Evolutionary conservation across 2,113 vertebrate species (phyloP).

Genomic region (Nanger granti): DNA sequence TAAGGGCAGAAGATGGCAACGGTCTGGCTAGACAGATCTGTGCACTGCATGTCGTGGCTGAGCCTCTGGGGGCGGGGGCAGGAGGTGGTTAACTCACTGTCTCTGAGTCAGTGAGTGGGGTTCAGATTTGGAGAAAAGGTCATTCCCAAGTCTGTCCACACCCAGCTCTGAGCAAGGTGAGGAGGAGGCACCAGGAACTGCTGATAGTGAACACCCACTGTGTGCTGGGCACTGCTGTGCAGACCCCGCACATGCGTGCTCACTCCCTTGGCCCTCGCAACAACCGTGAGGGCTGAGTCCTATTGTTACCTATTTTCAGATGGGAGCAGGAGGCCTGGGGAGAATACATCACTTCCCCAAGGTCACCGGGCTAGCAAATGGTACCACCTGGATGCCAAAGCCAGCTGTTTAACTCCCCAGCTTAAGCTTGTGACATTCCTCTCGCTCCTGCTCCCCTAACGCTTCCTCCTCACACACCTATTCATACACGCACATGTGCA

Average conservation of each 20-base stretch:
- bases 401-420: neutral
- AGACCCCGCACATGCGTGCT: accelerated
- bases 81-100: neutral
- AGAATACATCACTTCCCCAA: neutral
- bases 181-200: neutral
- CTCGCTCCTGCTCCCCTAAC: neutral
- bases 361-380: neutral
- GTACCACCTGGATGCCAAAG: neutral
- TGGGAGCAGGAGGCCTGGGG: neutral
- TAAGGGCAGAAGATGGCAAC: neutral
- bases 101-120: conserved; percentile 44
- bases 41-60: neutral
- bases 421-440: neutral
- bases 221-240: neutral
- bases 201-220: neutral
- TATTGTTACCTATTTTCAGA: neutral
- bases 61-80: neutral
- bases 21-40: neutral
- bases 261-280: neutral
- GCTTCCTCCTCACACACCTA: neutral
- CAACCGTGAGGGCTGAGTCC: too few relatives aligned
- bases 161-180: neutral
- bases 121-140: neutral
- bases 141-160: neutral
- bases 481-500: accelerated